Percentiles rank a stretch among this genome's conserved stretches.
Conservation (phyloP, 2,797 vertebrate species). For the Molossus alvarezi region DNA sequence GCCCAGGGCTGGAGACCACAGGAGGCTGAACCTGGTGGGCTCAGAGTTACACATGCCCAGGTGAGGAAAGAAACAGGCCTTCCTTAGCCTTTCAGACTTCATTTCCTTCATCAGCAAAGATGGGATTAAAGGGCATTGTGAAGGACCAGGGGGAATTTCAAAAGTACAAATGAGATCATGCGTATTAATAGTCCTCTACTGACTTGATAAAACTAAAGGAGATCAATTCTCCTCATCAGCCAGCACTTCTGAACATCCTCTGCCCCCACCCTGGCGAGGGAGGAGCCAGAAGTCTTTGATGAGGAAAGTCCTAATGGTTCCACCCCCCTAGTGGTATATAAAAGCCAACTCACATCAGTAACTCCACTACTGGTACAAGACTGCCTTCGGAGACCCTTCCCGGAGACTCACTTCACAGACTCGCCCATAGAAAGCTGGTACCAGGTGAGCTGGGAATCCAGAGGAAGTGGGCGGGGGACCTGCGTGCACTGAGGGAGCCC, state of each 20-base stretch:
- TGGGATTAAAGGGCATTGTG: no score
- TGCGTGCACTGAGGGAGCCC: no score
- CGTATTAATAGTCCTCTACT: neutral
- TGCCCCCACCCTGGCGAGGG: neutral
- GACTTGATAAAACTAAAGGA: neutral
- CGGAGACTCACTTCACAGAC: neutral
- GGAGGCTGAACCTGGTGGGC: no score
- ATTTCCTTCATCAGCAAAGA: neutral
- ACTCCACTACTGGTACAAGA: rapidly evolving
- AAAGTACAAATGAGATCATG: no score
- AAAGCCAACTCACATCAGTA: rapidly evolving
- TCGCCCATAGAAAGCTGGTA: no score
- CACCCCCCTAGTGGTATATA: neutral
- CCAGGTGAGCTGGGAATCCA: neutral
- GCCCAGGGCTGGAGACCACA: neutral
- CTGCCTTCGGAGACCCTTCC: neutral
- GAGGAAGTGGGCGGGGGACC: rapidly evolving
- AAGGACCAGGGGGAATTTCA: no score
- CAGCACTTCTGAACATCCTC: neutral
- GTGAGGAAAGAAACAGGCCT: neutral
- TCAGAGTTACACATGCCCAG: neutral
- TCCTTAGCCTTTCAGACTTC: neutral
- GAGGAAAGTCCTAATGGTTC: neutral
- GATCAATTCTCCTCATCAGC: neutral
- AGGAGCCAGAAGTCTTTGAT: neutral